phyloP scores from a whole-genome alignment of 2,797 vertebrate genomes.

The Vespertilio murinus region DNA sequence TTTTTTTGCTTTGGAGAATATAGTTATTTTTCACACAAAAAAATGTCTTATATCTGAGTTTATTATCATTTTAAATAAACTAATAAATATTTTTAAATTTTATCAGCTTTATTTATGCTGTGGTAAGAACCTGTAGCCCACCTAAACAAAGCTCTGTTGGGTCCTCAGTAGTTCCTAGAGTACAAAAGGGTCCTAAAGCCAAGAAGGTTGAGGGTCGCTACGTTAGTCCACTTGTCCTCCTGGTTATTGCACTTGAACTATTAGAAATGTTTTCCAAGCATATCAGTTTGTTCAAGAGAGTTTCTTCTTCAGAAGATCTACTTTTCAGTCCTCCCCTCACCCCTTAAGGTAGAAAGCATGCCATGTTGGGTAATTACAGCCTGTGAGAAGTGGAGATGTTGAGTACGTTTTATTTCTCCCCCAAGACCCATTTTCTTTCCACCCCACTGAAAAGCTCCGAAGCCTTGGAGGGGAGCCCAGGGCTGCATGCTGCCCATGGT shows the following conservation, averaged over 20 bases:
- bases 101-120: background rate
- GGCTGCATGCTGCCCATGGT: background rate
- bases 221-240: background rate
- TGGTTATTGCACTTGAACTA: background rate
- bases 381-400: background rate
- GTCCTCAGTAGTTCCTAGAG: background rate
- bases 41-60: background rate
- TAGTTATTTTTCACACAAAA: background rate
- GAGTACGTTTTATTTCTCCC: background rate
- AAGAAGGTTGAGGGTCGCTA: background rate
- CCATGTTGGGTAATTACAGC: background rate
- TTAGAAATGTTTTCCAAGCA: background rate
- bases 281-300: background rate
- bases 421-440: background rate
- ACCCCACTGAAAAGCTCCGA: background rate
- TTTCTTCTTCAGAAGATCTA: background rate
- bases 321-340: background rate
- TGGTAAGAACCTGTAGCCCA: background rate
- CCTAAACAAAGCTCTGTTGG: background rate
- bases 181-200: background rate
- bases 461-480: background rate
- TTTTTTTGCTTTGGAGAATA: background rate
- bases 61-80: conserved; percentile 20
- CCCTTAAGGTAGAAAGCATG: background rate
- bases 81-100: background rate